Evolutionary conservation across 2,797 vertebrate genomes (phyloP).

Genomic region (Myotis findleyi): DNA sequence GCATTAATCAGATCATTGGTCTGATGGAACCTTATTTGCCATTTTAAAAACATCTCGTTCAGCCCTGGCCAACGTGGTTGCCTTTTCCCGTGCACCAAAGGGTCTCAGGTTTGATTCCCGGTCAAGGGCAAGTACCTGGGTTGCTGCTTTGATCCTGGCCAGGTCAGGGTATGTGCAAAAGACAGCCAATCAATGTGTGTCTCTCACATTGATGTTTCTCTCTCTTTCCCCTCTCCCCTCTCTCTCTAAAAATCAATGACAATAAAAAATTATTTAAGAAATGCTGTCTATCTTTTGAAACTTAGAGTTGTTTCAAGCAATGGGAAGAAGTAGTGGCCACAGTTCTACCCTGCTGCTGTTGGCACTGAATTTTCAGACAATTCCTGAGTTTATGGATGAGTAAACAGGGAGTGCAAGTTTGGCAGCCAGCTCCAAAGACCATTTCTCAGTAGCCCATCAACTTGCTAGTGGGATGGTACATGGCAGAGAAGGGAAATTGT

Average conservation of each 20-base stretch:
- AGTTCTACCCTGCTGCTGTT: not conserved
- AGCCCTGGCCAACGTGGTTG: not conserved
- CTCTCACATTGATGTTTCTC: not conserved
- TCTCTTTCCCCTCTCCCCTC: not conserved
- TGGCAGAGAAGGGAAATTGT: not conserved
- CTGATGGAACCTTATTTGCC: not conserved
- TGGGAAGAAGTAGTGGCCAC: not conserved
- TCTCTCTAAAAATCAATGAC: not conserved
- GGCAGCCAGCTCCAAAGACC: not conserved
- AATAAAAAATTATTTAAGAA: not conserved
- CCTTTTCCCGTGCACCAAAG: not conserved
- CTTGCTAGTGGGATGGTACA: not conserved
- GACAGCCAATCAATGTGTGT: not conserved
- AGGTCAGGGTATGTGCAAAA: not conserved
- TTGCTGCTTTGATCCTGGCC: not conserved
- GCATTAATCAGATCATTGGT: not conserved
- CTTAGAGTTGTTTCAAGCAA: not conserved
- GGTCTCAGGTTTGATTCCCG: not conserved
- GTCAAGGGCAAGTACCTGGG: not conserved
- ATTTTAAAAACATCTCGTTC: constrained; percentile 27
- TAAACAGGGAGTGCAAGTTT: not conserved
- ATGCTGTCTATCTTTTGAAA: not conserved
- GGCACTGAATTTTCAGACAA: not conserved
- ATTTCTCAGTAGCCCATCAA: not conserved
- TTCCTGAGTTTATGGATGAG: not conserved